A percentile compares a stretch with the other conserved stretches of the same genome.
Evolutionary conservation across 2,113 vertebrate species (phyloP).

Genomic region (Apus apus): DNA sequence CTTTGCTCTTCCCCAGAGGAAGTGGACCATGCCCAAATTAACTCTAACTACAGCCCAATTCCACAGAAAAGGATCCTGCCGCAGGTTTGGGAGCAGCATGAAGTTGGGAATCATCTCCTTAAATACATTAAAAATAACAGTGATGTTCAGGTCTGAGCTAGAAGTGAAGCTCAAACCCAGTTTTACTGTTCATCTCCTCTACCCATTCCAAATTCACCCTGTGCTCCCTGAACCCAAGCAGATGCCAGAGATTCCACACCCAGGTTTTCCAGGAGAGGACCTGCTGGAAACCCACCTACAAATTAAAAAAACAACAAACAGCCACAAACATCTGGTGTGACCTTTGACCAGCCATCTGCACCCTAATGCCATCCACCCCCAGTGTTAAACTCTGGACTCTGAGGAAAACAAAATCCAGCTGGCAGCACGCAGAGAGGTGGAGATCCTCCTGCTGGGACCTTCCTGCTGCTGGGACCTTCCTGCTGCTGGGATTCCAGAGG

Average conservation of each 20-base stretch:
- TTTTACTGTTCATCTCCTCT: not conserved
- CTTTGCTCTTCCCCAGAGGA: not conserved
- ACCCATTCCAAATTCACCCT: rapidly evolving
- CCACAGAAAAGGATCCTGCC: not conserved
- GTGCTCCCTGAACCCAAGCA: not conserved
- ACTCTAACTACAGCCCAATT: not conserved
- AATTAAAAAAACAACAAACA: not conserved
- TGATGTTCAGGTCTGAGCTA: rapidly evolving
- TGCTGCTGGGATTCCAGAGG: no score
- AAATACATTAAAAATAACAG: not conserved
- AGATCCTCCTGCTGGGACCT: rapidly evolving
- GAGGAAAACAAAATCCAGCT: no score
- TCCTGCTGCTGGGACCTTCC: not conserved
- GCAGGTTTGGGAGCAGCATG: not conserved
- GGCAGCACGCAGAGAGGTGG: no score
- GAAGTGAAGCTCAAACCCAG: not conserved
- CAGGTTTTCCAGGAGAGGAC: no score
- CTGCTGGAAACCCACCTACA: not conserved
- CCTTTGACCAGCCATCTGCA: not conserved
- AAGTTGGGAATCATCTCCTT: not conserved
- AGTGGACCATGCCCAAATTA: not conserved
- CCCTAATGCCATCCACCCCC: no score
- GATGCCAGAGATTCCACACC: no score
- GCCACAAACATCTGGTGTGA: not conserved
- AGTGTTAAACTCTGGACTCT: not conserved